phyloP scores from a whole-genome alignment of 2,888 invertebrate genomes.

The Epinotia bilunana region DNA sequence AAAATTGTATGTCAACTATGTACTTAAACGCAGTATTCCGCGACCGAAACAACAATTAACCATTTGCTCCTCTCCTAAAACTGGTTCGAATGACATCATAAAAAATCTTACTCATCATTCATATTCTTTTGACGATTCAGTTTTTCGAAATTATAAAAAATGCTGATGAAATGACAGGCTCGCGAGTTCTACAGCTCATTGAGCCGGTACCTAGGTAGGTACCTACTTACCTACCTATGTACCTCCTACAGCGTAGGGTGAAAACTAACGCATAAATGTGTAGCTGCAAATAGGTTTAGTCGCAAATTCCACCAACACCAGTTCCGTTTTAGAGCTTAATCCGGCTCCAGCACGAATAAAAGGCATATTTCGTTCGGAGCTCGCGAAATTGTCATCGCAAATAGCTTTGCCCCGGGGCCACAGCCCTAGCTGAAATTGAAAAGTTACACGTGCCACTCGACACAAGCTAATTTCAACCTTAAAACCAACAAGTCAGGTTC shows the following conservation, averaged over 20 bases:
- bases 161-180: too few species aligned
- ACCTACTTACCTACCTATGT: too few species aligned
- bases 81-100: too few species aligned
- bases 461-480: slow-evolving; percentile 53
- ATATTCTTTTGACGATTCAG: too few species aligned
- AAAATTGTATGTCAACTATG: too few species aligned
- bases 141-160: too few species aligned
- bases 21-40: too few species aligned
- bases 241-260: not conserved
- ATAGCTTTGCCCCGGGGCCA: slow-evolving; percentile 80
- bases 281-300: slow-evolving; percentile 64
- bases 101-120: too few species aligned
- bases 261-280: slow-evolving; percentile 27
- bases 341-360: slow-evolving; percentile 81
- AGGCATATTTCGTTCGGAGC: slow-evolving; percentile 83
- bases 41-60: too few species aligned
- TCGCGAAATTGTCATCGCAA: slow-evolving; percentile 84
- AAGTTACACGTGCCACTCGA: slow-evolving; percentile 53
- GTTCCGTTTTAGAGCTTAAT: slow-evolving; percentile 83
- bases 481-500: slow-evolving; percentile 46
- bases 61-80: too few species aligned
- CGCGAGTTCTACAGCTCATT: too few species aligned
- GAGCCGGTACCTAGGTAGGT: too few species aligned
- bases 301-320: slow-evolving; percentile 78
- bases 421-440: slow-evolving; percentile 53